Base-by-base conservation (phyloP, 2,797 vertebrate genomes). In the Phylloscopus collybita region DNA sequence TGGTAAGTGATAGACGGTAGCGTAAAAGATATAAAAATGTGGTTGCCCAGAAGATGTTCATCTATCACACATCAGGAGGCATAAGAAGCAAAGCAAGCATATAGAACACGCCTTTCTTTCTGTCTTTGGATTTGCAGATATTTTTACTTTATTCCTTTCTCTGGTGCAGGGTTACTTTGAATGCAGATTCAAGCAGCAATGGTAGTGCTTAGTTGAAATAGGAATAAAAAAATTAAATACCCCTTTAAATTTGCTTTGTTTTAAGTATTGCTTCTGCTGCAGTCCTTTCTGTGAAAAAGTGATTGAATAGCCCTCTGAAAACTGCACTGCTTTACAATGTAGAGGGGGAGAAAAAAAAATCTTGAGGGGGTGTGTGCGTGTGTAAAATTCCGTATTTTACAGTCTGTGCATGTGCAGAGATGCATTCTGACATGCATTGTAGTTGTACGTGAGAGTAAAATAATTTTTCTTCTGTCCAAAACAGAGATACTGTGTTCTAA, bases 401-500 rank as follows among this genome's bases (percentile, higher is more conserved):
- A 88, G 87, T 23, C 78, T 57, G n/a, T 92, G 80, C 83, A 38
- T 95, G 90, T 90, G 90, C 86, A 76, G 86, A 86, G 82, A 90
- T 90, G 80, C 73, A 44, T 90, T 95, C 90, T 94, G 91, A 89
- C 70, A 85, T 82, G 88, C 84, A 95, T 91, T 96, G 84, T 81
- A 86, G 76, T 80, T 81, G 71, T 95, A 80, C 23, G 83, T 94
- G 88, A 92, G 49, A 93, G 81, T 92, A 90, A 93, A 91, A 88
- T 95, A 93, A 94, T 96, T 94, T 95, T 97, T 88, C 92, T 71
- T 92, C 92, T 96, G 64, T 91, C 65, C 36, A 87, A 80, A 94
- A 95, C 92, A 96, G 94, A 90, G 82, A 27, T 96, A 40, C 92
- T 95, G 96, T 95, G 95, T 96, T 96, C 95, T 85, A 76, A 92